A percentile compares a stretch with the other conserved stretches of the same genome.
Evolutionary conservation across 30 jellyfish, hydroid and myxozoan species (phyloP).

Genomic region (Phacellophora camtschatica): DNA sequence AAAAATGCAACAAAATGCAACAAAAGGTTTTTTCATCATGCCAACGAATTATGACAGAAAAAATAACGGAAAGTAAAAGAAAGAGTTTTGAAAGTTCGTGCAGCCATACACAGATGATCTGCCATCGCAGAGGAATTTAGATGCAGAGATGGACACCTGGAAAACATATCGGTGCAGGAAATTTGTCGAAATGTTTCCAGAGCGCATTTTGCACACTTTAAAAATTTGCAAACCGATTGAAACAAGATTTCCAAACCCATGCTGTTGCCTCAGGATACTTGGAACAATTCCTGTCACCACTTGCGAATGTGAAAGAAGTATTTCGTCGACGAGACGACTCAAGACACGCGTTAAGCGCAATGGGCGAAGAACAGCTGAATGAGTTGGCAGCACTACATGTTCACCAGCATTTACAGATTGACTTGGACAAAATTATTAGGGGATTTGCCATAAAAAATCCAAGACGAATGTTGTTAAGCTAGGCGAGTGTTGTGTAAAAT

Average conservation of each 20-base stretch:
- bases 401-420: not conserved
- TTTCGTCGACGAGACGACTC: not conserved
- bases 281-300: not conserved
- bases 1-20: not conserved
- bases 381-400: not conserved
- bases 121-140: not conserved
- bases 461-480: not conserved
- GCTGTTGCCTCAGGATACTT: not conserved
- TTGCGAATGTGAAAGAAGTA: no score
- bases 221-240: not conserved
- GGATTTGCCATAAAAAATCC: not conserved
- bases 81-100: not conserved
- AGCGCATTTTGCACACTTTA: not conserved
- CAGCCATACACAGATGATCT: not conserved
- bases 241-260: not conserved
- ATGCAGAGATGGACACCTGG: constrained; percentile 4
- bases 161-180: not conserved
- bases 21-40: not conserved
- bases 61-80: not conserved
- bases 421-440: not conserved
- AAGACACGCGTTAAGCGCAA: not conserved
- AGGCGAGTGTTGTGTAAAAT: no score
- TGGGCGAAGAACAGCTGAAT: not conserved
- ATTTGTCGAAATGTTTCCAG: constrained; percentile 6
- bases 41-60: not conserved